These are phyloP conservation scores for Drosophila setifemur DNA, from an alignment of 1,140 invertebrate species.

Conservation along the genomic window DNA sequence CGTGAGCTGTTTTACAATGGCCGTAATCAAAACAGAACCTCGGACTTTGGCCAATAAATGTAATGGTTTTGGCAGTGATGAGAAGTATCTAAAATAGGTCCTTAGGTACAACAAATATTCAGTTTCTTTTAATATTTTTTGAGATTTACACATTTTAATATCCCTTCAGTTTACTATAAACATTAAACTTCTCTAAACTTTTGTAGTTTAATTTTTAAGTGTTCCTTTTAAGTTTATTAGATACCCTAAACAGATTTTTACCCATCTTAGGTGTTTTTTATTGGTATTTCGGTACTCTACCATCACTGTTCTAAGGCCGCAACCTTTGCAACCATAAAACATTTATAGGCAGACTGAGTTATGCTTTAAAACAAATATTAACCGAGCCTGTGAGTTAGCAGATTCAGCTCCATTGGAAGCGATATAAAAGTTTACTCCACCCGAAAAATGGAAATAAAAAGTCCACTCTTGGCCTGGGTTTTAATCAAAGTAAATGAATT, in stretches of 20 bases:
- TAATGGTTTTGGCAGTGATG: background rate
- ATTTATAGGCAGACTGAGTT: constrained; percentile 27
- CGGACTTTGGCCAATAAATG: constrained; percentile 16
- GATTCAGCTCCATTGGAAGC: background rate
- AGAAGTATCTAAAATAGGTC: too few relatives aligned
- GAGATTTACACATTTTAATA: too few relatives aligned
- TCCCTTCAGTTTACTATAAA: too few relatives aligned
- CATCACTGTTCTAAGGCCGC: background rate
- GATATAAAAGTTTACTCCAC: constrained; percentile 39
- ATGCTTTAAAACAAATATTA: constrained; percentile 62
- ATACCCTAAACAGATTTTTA: too few relatives aligned
- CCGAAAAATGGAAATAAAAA: background rate
- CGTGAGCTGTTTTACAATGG: constrained; percentile 55
- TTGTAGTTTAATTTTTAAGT: too few relatives aligned
- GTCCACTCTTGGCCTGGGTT: constrained; percentile 34
- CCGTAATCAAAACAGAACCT: constrained; percentile 29
- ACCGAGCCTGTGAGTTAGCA: constrained; percentile 8
- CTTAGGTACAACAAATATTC: too few relatives aligned
- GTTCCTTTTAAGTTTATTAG: too few relatives aligned
- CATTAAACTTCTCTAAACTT: too few relatives aligned
- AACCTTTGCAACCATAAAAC: constrained; percentile 23
- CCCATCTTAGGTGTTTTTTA: too few relatives aligned
- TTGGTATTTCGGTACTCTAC: too few relatives aligned
- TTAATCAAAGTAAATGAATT: constrained; percentile 80
- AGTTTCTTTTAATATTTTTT: too few relatives aligned